A percentile compares a stretch with the other conserved stretches of the same genome.
Conservation (phyloP, 2,113 vertebrate species). For the Sula dactylatra region DNA sequence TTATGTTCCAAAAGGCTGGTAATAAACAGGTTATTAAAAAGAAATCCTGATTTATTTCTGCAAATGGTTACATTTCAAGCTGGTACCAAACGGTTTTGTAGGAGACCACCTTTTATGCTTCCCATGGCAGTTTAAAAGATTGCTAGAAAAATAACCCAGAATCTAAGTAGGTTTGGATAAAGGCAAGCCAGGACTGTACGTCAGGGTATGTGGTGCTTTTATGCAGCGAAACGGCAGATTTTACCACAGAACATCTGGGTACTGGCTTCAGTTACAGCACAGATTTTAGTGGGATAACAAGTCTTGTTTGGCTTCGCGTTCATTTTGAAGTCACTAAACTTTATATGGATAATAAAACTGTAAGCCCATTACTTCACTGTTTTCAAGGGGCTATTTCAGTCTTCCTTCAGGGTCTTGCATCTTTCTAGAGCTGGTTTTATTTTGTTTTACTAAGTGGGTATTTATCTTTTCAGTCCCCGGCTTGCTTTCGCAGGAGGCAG, state of each 20-base stretch:
- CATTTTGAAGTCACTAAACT: constrained; percentile 39
- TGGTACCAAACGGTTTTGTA: neutral
- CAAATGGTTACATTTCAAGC: neutral
- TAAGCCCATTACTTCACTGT: constrained; percentile 32
- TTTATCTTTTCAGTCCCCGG: neutral
- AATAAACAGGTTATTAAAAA: constrained; percentile 51
- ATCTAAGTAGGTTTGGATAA: neutral
- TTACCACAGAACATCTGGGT: constrained; percentile 61
- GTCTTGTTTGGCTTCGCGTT: constrained; percentile 24
- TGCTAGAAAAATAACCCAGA: constrained; percentile 42
- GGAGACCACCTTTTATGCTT: constrained; percentile 28
- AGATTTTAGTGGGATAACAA: constrained; percentile 51
- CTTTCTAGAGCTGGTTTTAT: neutral
- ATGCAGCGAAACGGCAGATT: neutral
- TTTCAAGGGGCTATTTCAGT: constrained; percentile 20
- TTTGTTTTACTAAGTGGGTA: constrained; percentile 1
- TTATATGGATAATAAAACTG: constrained; percentile 32
- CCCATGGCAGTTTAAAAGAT: constrained; percentile 31
- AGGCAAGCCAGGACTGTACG: neutral
- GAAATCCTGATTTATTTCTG: constrained; percentile 54
- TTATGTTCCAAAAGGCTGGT: neutral
- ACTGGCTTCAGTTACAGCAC: constrained; percentile 47
- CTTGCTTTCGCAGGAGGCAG: neutral
- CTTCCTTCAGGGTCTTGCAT: neutral
- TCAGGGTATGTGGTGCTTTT: constrained; percentile 10